Evolutionary conservation across 2,888 invertebrate genomes (phyloP), one percentile per base, ranked within the genome.

Genomic region (Notocelia uddmanniana): DNA sequence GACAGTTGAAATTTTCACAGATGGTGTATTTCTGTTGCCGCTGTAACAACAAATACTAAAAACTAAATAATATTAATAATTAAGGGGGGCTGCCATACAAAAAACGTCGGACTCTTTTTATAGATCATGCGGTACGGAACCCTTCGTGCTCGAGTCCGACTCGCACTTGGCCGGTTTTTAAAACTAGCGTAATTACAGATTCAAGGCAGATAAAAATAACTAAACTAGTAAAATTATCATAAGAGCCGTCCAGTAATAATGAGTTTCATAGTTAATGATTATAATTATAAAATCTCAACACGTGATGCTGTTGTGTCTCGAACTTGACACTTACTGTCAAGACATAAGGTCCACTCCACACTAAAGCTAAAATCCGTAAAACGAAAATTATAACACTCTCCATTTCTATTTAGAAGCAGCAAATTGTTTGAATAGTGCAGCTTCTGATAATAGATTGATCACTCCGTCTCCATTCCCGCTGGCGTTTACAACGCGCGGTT

Each of bases 331-430:
- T 67, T 71, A 60, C 34, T 45, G 11, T 15, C 23, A 10, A 0
- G 66, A 2, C 18, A 55, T 52, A 67, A 71, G 60, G 59, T 60
- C 8, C 6, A 41, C 1, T 18, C 10, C 3, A 48, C 11, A 13
- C 9, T 19, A 21, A 31, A 26, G n/a, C 13, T 45, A 19, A 48
- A n/a, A 48, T 13, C 15, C 63, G 37, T 63, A 57, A 50, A 55
- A 45, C 23, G 10, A 31, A 45, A 54, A 18, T 71, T 45, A 55
- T 34, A 55, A 67, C 60, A 60, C 71, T 71, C 34, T 59, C 60
- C 15, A 45, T 71, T 71, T 67, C 48, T 60, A 23, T 52, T 71
- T 60, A 60, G 67, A 71, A 55, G 66, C 48, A 15, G 66, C 54
- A 34, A 66, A 70, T 45, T 45, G 37, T 19, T 13, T 11, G 31